Evolutionary conservation across 2,797 vertebrate genomes (phyloP), one percentile per base, ranked within the genome.

Genomic region (Stomatorhinus walkeri): DNA sequence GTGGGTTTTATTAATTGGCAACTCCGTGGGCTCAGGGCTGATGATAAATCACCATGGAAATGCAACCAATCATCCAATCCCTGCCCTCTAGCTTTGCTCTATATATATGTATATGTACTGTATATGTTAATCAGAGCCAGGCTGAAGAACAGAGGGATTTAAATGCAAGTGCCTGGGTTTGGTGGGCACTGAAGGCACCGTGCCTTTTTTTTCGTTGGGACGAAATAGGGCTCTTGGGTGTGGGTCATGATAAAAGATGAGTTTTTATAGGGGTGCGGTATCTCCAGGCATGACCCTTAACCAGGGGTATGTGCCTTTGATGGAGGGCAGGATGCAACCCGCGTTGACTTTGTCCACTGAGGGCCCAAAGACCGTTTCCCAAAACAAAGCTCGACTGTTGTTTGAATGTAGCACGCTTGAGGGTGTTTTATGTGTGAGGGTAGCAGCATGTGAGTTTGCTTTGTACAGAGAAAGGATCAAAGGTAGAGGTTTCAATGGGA

Each of bases 401-500:
- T 87, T 84, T 54, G 28, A 36, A 87, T 40, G 28, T 54, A 52
- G 51, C 12, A 2, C 0, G 84, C 84, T 59, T 28, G 4, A 54
- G 28, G 85, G 85, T 19, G 6, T 54, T 54, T 86, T 28, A 40
- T 52, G 51, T 54, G 28, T 2, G 22, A 24, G 12, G 48, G 84
- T 28, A 85, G 51, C 49, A 86, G 49, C 12, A 28, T 87, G 49
- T 40, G 52, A 28, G 85, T 52, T 87, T n/a, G 12, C 59, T 56
- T 87, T 59, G 52, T 59, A 28, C 85, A 28, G 40, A 49, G 24
- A 84, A 84, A 49, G 81, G 81, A 84, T 84, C 46, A 84, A 84
- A 84, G 46, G 81, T 24, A 49, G 46, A 28, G 22, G 43, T 84
- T 48, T 84, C 40, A 49, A 49, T 48, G 81, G 40, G n/a, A 22